phyloP scores from a whole-genome alignment of 2,888 invertebrate species.

The Tetheella fluctuosa region DNA sequence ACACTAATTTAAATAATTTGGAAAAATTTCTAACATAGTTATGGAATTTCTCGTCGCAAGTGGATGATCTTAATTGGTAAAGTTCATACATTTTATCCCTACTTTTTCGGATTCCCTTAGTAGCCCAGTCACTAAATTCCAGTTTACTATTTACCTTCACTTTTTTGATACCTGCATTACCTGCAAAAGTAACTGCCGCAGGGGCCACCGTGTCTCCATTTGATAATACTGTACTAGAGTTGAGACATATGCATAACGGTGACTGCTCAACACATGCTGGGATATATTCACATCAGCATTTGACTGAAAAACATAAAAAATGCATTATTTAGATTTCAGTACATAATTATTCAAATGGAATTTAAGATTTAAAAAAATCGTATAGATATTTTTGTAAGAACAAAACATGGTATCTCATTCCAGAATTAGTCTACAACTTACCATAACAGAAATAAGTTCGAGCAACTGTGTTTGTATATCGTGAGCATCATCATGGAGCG shows the following conservation, averaged over 20 bases:
- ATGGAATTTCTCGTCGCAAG: too few species aligned
- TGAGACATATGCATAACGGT: slow-evolving; percentile 92
- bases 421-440: slow-evolving; percentile 56
- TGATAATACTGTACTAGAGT: slow-evolving; percentile 97
- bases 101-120: too few species aligned
- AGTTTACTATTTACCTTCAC: too few species aligned
- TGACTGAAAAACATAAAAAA: slow-evolving; percentile 83
- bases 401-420: too few species aligned
- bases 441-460: slow-evolving; percentile 92
- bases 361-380: too few species aligned
- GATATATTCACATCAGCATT: slow-evolving; percentile 96
- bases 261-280: slow-evolving; percentile 91
- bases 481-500: slow-evolving; percentile 95
- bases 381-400: too few species aligned
- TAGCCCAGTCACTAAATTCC: too few species aligned
- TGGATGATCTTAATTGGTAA: too few species aligned
- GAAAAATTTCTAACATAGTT: too few species aligned
- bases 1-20: too few species aligned
- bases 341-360: too few species aligned
- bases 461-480: slow-evolving; percentile 93
- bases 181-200: slow-evolving; percentile 90
- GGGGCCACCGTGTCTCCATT: slow-evolving; percentile 96
- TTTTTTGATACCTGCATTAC: slow-evolving; percentile 38
- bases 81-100: too few species aligned
- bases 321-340: neutral